A percentile compares a stretch with the other conserved stretches of the same genome.
Evolutionary conservation across 2,113 vertebrate genomes (phyloP).

Genomic region (Nestor notabilis): DNA sequence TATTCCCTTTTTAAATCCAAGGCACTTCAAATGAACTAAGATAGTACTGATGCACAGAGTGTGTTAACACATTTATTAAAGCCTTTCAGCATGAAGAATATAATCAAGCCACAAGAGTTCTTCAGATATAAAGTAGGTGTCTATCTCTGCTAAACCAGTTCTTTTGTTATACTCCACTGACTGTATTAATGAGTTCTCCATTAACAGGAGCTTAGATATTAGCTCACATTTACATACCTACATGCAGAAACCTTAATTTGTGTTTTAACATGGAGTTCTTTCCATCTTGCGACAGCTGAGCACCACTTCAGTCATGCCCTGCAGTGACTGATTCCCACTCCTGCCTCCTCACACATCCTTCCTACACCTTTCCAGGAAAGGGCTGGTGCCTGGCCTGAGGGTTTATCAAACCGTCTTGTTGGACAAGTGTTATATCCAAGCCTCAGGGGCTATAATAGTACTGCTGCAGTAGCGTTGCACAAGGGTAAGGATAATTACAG

Average conservation of each 20-base stretch:
- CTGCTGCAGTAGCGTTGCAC: neutral
- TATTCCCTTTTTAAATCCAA: neutral
- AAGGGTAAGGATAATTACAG: neutral
- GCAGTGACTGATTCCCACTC: neutral
- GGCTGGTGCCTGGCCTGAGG: accelerated
- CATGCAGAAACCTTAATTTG: neutral
- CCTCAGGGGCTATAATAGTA: neutral
- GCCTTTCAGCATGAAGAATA: neutral
- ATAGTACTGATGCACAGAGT: neutral
- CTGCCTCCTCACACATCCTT: neutral
- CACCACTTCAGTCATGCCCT: neutral
- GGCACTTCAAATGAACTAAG: neutral
- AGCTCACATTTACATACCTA: neutral
- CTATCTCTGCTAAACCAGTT: neutral
- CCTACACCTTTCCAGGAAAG: neutral
- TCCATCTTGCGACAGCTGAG: neutral
- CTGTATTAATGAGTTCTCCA: neutral
- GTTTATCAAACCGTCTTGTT: neutral
- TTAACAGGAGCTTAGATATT: neutral
- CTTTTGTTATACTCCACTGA: neutral
- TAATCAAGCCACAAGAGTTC: neutral
- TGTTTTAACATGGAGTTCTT: neutral
- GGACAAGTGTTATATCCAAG: neutral
- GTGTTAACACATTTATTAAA: neutral
- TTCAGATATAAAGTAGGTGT: neutral